Conservation (phyloP, 2,113 vertebrate genomes). For the sheep (Ovis aries) region DNA sequence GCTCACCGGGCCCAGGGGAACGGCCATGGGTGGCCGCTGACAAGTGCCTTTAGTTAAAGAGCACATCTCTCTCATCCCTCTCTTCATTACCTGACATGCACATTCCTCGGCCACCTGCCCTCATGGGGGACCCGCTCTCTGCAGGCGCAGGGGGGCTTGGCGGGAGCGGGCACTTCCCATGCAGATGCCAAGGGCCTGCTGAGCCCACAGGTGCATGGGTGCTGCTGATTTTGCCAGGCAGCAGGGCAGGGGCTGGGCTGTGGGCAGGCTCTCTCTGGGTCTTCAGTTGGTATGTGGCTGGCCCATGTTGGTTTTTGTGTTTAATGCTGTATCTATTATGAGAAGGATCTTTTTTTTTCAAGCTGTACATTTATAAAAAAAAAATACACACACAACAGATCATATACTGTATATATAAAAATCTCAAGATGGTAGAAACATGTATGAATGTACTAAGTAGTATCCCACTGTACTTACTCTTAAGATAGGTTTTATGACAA, state of each 20-base stretch:
- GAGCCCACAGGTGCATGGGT: slow-evolving; percentile 9
- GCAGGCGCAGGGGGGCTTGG: background rate
- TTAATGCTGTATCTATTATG: slow-evolving; percentile 75
- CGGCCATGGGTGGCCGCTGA: slow-evolving; percentile 46
- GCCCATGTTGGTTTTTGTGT: slow-evolving; percentile 82
- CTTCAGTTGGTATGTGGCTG: slow-evolving; percentile 83
- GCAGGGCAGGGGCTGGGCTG: background rate
- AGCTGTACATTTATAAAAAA: slow-evolving; percentile 82
- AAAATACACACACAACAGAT: slow-evolving; percentile 55
- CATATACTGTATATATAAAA: slow-evolving; percentile 81
- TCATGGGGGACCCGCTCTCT: background rate
- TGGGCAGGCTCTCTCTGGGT: slow-evolving; percentile 63
- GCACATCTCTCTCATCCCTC: slow-evolving; percentile 14
- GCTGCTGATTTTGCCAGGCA: slow-evolving; percentile 1
- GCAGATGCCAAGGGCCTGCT: background rate
- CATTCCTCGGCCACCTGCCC: slow-evolving; percentile 34
- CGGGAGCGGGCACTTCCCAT: background rate
- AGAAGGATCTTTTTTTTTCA: slow-evolving; percentile 59
- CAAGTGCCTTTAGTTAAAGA: slow-evolving; percentile 79
- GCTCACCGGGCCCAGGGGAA: slow-evolving; percentile 73
- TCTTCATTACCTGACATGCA: background rate
- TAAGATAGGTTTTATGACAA: slow-evolving; percentile 65
- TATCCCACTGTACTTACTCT: slow-evolving; percentile 71
- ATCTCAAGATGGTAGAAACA: slow-evolving; percentile 58
- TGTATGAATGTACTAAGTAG: slow-evolving; percentile 78